Evolutionary conservation across 2,113 vertebrate genomes (phyloP), one percentile per base, ranked within the genome.

Genomic region (Chaetops frenatus): DNA sequence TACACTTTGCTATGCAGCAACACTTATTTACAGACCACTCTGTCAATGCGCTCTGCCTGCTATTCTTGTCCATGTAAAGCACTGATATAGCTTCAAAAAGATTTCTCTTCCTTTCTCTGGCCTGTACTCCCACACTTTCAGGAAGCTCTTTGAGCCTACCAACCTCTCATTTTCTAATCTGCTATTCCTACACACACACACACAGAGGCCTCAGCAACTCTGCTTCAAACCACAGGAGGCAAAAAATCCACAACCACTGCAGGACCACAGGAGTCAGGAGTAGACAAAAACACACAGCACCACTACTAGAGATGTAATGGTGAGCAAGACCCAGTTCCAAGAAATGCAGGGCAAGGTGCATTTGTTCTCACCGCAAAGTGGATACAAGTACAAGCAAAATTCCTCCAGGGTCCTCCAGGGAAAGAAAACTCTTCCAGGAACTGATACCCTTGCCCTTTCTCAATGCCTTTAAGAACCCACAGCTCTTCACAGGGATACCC

Each of bases 111-210:
- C 96, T 92, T 90, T 96, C 94, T 47, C 60, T 81, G 88, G 77
- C 69, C 73, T 69, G 51, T 42, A 93, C 93, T 88, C 93, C 96
- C 93, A 97, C 93, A 90, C 88, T 88, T 89, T 93, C 93, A 94
- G 95, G 94, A 97, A 97, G 93, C 91, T 81, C 74, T 57, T 28
- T 90, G 79, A 93, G 94, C 67, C 54, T 96, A 74, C 62, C 86
- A 84, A 58, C 85, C 73, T 92, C 94, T 97, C 90, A 83, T 96
- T 95, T 92, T 96, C 92, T 93, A 53, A 90, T 95, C 67, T 90
- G 78, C 91, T 88, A 77, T 94, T 87, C 81, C 72, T 56, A 64
- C n/a, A 60, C 56, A 82, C 35, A 67, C n/a, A n/a, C n/a, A n/a
- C 16, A 35, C 12, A 61, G 5, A 86, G 27, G 29, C 70, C 74